Evolutionary conservation across 2,113 vertebrate genomes (phyloP), one percentile per base, ranked within the genome.

Genomic region (Piaya cayana): DNA sequence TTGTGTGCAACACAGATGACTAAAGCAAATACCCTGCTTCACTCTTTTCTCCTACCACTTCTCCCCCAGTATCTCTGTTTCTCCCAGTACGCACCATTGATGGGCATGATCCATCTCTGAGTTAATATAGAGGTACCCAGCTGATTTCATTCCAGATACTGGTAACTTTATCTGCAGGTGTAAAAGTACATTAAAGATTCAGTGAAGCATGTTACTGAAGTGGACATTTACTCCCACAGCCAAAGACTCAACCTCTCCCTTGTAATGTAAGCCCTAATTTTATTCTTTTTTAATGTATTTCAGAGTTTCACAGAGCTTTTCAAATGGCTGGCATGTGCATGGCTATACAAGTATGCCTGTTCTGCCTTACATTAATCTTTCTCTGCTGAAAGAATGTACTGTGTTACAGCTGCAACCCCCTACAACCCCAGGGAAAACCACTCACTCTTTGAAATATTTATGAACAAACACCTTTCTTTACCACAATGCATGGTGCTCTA

Each of bases 81-180:
- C 37, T 64, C 43, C 62, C 58, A 43, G 58, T 58, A 82, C 91
- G 0, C 86, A 98, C 98, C 98, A 94, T 32, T 93, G 97, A 30
- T 15, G 86, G 42, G 90, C 65, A 27, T 92, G 81, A 69, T 98
- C 97, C 96, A 97, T 98, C 84, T 91, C 78, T 1, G 98, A 97
- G 42, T 52, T 75, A 45, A 98, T 97, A 22, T 92, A 95, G 55
- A 98, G 97, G 82, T 98, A 94, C 22, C 98, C 98, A 0, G 94
- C 94, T 4, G 96, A 96, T 82, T 97, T 98, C 34, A 94, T 64
- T 89, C 98, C 98, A 69, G 98, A 98, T 21, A 98, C 97, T 0
- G 98, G 98, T 83, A 99, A 98, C 96, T 98, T 99, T 64, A 98
- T 92, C 98, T 98, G 91, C 45, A 83, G 52, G 68, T 18, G 9